Percentiles rank a stretch among this genome's conserved stretches.
Conservation (phyloP, 2,797 vertebrate species). For the Tolypeutes matacus region DNA sequence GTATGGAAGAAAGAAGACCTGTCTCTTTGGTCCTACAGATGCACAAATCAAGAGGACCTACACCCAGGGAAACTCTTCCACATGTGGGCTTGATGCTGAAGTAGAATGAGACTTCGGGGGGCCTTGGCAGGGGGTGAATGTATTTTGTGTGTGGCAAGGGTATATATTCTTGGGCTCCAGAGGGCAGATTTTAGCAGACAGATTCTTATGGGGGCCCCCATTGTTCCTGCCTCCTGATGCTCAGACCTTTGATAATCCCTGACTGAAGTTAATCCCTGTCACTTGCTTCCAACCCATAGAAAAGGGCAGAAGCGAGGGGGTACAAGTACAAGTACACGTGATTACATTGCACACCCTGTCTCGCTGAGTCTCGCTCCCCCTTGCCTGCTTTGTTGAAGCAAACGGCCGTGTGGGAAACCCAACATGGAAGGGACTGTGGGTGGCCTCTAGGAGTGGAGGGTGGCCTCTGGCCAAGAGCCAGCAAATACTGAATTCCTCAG, state of each 20-base stretch:
- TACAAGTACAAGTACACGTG: not conserved
- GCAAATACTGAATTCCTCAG: not conserved
- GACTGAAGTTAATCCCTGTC: not conserved
- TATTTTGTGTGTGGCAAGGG: too few relatives aligned
- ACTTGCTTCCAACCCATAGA: not conserved
- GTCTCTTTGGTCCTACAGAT: not conserved
- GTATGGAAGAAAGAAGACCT: not conserved
- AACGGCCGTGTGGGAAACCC: not conserved
- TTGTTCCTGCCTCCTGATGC: not conserved
- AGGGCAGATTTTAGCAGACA: too few relatives aligned
- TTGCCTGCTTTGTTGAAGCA: not conserved
- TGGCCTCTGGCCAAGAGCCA: not conserved
- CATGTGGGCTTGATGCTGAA: not conserved
- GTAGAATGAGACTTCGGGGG: not conserved
- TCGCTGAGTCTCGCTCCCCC: not conserved
- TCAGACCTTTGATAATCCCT: not conserved
- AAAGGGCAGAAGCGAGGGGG: not conserved
- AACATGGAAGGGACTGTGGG: not conserved
- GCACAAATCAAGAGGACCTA: not conserved
- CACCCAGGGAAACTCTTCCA: not conserved
- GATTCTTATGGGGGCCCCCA: not conserved
- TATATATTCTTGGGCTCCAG: too few relatives aligned
- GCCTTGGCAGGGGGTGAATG: too few relatives aligned
- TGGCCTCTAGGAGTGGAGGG: not conserved
- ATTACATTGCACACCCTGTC: not conserved